Evolutionary conservation across 2,888 invertebrate genomes (phyloP), one percentile per base, ranked within the genome.

Genomic region (Pachliopta kotzebuea): DNA sequence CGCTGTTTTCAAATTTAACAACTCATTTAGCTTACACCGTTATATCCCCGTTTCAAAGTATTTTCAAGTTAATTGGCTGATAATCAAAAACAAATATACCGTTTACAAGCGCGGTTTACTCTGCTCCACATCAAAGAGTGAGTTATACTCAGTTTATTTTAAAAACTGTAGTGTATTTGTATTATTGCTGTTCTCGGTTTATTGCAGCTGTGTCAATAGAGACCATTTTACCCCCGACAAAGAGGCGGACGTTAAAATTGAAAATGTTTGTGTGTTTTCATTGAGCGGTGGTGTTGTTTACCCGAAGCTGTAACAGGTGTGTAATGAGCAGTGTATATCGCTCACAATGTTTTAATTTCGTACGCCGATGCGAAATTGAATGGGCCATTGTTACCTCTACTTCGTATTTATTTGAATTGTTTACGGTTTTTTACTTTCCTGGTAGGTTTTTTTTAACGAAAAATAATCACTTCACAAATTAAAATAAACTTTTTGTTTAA

Each of bases 131-230:
- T 63, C 63, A 63, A 63, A 63, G 63, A 31, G 63, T 53, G 37
- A 6, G 53, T 24, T 52, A 37, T 23, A 18, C n/a, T 8, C 49
- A 63, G 55, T 58, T 52, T 60, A 24, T 64, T 65, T 65, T 60
- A 60, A 65, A 65, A 60, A 64, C 59, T 60, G 50, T 56, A 56
- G 56, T 60, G 56, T 65, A 58, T 59, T 63, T 63, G 57, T 63
- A 54, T 63, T 59, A 59, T 54, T 59, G 42, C 29, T 49, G 53
- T 54, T 6, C 45, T 59, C 58, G 59, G 21, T 68, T 67, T 68
- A 63, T 54, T 56, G 56, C 70, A 68, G 67, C 69, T 70, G 70
- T 63, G 57, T 62, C 64, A 67, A 70, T 62, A 60, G n/a, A 20
- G 18, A 20, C 42, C 49, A 56, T 60, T 60, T 65, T 24, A 42